Conservation (phyloP, 2,797 vertebrate genomes). For the Semaprochilodus insignis region DNA sequence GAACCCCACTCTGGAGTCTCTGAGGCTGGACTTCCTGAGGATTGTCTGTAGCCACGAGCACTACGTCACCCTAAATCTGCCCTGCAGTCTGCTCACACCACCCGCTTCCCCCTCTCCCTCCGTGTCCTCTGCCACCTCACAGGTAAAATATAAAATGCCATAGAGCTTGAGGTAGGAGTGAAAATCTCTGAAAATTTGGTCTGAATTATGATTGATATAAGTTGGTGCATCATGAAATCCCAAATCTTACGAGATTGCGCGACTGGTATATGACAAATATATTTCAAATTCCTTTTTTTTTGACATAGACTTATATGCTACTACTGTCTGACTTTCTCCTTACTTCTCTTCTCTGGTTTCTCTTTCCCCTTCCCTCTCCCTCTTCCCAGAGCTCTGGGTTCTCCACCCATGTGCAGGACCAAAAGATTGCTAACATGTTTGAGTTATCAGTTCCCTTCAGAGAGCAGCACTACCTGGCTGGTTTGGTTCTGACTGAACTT, state of each 20-base stretch:
- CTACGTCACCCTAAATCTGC: conserved; percentile 95
- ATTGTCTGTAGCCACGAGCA: conserved; percentile 97
- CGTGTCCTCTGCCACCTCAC: conserved; percentile 95
- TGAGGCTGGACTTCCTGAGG: conserved; percentile 94
- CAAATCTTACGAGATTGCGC: too few relatives aligned
- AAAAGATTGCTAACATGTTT: conserved; percentile 99
- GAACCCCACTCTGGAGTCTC: conserved; percentile 90
- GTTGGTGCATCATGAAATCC: too few relatives aligned
- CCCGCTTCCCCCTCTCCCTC: conserved; percentile 97
- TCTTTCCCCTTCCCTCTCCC: not conserved
- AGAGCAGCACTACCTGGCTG: conserved; percentile 95
- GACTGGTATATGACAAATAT: too few relatives aligned
- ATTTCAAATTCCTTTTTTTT: too few relatives aligned
- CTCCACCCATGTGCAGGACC: conserved; percentile 96
- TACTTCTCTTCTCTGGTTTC: not conserved
- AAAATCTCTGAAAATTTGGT: too few relatives aligned
- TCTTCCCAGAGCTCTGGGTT: conserved; percentile 92
- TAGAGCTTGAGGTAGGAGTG: too few relatives aligned
- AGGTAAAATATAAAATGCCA: conserved; percentile 75
- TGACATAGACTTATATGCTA: not conserved
- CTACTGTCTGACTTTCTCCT: not conserved
- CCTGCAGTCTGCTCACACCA: conserved; percentile 93
- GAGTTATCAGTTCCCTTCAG: conserved; percentile 96
- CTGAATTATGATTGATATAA: too few relatives aligned
- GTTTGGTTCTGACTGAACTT: conserved; percentile 92